Conservation (phyloP, 1,140 invertebrate genomes). For the Periplaneta americana region DNA sequence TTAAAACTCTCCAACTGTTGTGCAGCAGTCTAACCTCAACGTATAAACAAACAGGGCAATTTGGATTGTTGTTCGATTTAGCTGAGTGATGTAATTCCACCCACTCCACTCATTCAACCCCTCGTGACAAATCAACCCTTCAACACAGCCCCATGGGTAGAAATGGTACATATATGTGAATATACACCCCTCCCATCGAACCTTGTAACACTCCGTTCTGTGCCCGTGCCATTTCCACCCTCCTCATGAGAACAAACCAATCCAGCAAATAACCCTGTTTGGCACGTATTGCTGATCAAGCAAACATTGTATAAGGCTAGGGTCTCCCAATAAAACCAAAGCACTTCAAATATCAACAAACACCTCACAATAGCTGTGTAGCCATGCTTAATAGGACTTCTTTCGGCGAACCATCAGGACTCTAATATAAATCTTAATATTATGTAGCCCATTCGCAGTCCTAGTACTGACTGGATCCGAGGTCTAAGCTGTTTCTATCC, state of each 20-base stretch:
- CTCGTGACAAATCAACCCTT: background rate
- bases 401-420: background rate
- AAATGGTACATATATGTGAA: background rate
- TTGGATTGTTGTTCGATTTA: constrained; percentile 12
- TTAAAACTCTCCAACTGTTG: too few species aligned
- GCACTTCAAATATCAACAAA: background rate
- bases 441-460: constrained; percentile 10
- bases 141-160: background rate
- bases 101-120: background rate
- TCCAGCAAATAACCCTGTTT: background rate
- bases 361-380: background rate
- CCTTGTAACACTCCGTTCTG: background rate
- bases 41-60: background rate
- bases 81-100: constrained; percentile 8
- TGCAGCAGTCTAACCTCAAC: background rate
- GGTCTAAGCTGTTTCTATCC: too few species aligned
- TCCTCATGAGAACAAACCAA: background rate
- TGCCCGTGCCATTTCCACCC: background rate
- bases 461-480: too few species aligned
- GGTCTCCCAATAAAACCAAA: background rate
- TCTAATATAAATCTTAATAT: constrained; percentile 11
- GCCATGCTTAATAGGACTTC: background rate
- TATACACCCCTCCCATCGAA: background rate
- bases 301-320: background rate
- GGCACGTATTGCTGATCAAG: constrained; percentile 1